Evolutionary conservation across 2,113 vertebrate genomes (phyloP).

Genomic region (Apodemus speciosus): DNA sequence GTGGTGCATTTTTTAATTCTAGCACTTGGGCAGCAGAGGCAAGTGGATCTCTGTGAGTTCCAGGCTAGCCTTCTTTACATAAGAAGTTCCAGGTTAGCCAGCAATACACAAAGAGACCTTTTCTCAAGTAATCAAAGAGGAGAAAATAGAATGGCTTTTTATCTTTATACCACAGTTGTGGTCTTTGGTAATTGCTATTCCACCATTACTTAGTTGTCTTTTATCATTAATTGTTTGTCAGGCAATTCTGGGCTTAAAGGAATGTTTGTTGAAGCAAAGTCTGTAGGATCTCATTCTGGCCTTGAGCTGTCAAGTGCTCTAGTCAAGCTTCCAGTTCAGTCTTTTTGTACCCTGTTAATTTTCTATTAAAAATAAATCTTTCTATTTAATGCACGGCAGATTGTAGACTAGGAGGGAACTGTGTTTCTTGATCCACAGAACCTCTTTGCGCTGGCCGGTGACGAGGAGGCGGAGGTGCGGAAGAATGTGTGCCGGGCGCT

Average conservation of each 20-base stretch:
- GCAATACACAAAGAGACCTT: background rate
- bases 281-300: background rate
- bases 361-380: conserved; percentile 8
- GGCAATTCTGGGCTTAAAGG: background rate
- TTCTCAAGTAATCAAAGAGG: background rate
- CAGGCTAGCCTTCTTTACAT: too few species aligned
- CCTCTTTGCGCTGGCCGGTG: conserved; percentile 96
- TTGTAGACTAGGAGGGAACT: conserved; percentile 11
- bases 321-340: background rate
- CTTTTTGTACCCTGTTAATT: background rate
- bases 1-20: too few species aligned
- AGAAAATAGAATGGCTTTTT: background rate
- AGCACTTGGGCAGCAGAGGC: too few species aligned
- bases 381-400: conserved; percentile 2
- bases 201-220: background rate
- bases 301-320: background rate
- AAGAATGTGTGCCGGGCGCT: conserved; percentile 98
- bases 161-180: background rate
- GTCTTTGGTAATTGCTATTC: background rate
- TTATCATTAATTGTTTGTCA: background rate
- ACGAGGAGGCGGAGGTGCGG: conserved; percentile 96
- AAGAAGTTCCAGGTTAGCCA: background rate
- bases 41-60: too few species aligned
- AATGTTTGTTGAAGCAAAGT: background rate
- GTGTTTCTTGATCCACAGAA: conserved; percentile 86